Base-by-base conservation (phyloP, 2,797 vertebrate genomes). In the Betta splendens region DNA sequence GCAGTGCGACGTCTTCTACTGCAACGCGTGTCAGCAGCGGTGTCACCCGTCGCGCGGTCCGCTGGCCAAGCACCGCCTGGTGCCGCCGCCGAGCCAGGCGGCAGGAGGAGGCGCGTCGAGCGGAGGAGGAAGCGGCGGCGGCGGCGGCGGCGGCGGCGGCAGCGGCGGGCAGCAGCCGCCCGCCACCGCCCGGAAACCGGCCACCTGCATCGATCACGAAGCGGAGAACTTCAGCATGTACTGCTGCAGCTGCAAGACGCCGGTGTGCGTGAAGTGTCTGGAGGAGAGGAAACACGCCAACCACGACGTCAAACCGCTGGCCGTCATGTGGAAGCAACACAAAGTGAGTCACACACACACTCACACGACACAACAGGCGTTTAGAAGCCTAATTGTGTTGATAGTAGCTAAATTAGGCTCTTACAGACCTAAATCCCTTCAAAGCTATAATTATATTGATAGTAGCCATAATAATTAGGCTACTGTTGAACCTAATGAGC, bases 1-100 rank as follows among this genome's bases (percentile, higher is more conserved):
- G 89, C 97, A 98, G 87, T 98, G 97, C 89, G 94, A 98, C 68
- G 96, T 98, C 15, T 93, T 89, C 31, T 98, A 98, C 91, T 98
- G 97, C 69, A 71, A 86, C 39, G 83, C 96, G 33, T 98, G 97
- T 83, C 97, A 97, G 89, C 93, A 94, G 84, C 92, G 95, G 45
- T 98, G 97, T 83, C 97, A 98, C 80, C 97, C 97, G 37, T 93
- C 95, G 67, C 94, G 97, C 42, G 97, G 97, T 44, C 96, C 97
- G 46, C 93, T 98, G 50, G 95, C 96, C 61, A 97, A 96, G 71
- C 97, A 98, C 84, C 94, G 95, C 72, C 85, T 98, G 78, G 79
- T 89, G 9, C 79, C 85, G n/a, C 93, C 94, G 43, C 87, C 89
- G 60, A 84, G 11, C 28, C 85, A 51, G 9, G 79, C 77, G 23